Evolutionary conservation across 35 echinoderm and acorn worm species (phyloP).

Genomic region (Apostichopus japonicus): DNA sequence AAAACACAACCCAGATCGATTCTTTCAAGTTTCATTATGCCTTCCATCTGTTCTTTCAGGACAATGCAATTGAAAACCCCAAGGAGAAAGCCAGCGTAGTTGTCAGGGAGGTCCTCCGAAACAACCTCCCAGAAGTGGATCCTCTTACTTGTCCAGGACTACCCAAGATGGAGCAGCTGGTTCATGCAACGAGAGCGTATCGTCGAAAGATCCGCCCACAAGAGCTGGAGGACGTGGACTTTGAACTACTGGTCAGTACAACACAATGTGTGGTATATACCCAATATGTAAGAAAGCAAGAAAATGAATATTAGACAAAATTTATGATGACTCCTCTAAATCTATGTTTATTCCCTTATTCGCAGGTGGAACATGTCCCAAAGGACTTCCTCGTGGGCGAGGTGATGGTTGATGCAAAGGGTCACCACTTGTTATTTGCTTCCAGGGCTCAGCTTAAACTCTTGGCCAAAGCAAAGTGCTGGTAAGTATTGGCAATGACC

Average conservation of each 20-base stretch:
- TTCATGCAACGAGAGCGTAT: neutral
- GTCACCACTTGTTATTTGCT: neutral
- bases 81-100: constrained; percentile 6
- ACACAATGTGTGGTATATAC: too few relatives aligned
- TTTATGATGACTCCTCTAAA: too few relatives aligned
- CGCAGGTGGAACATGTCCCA: constrained; percentile 34
- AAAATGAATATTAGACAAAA: too few relatives aligned
- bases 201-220: neutral
- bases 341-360: neutral
- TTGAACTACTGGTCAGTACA: constrained; percentile 19
- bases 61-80: neutral
- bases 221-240: constrained; percentile 25
- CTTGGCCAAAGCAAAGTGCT: constrained; percentile 50
- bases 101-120: neutral
- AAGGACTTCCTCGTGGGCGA: constrained; percentile 10
- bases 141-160: neutral
- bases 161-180: neutral
- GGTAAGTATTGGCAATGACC: neutral
- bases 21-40: neutral
- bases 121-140: neutral
- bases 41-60: neutral
- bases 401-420: neutral
- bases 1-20: too few relatives aligned
- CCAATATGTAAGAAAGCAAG: too few relatives aligned
- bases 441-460: neutral